Evolutionary conservation across 1,140 invertebrate genomes (phyloP).

Genomic region (Argopecten irradians): DNA sequence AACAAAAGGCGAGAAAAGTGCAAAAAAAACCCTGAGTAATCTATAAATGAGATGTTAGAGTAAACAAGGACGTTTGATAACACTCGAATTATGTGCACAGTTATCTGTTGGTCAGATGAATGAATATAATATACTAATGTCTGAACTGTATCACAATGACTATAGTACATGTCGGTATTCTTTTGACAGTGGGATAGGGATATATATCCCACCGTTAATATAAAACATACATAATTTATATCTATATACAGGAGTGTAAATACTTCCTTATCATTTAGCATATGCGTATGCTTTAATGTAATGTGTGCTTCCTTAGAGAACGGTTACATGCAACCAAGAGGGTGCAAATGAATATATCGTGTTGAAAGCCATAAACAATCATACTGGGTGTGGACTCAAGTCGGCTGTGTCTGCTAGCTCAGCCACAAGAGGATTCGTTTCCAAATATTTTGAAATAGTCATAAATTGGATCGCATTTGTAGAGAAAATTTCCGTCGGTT

Average conservation of each 20-base stretch:
- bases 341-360: neutral
- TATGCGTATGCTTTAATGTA: neutral
- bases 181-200: no score
- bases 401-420: neutral
- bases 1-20: no score
- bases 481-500: neutral
- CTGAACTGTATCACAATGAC: no score
- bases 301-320: neutral
- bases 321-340: neutral
- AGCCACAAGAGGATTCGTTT: neutral
- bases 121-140: no score
- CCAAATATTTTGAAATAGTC: constrained; percentile 18
- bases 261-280: neutral
- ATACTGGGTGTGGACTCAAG: neutral
- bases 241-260: neutral
- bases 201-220: no score
- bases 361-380: neutral
- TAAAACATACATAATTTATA: no score
- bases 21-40: no score
- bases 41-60: no score
- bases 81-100: no score
- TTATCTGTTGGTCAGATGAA: no score
- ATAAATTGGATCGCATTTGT: constrained; percentile 21
- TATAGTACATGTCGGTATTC: no score
- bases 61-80: no score